A percentile compares a stretch with the other conserved stretches of the same genome.
These are phyloP conservation scores for Calonectris borealis DNA, from an alignment of 2,113 vertebrate genomes.

Conservation along the genomic window DNA sequence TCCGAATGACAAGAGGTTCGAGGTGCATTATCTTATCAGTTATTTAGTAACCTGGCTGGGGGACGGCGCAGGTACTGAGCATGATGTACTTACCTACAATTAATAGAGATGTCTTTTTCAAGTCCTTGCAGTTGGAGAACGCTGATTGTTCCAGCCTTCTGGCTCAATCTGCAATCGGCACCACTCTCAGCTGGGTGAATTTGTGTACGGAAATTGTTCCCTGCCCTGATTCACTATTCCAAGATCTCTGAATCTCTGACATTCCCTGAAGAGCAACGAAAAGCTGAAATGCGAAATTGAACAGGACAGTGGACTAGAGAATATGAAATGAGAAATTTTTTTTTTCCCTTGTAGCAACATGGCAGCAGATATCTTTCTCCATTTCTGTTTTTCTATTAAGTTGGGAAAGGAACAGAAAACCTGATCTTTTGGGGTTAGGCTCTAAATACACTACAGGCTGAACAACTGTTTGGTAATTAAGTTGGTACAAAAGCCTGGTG, in stretches of 20 bases:
- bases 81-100: background rate
- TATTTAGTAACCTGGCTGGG: background rate
- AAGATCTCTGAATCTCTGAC: background rate
- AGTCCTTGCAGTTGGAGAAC: background rate
- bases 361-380: background rate
- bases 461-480: background rate
- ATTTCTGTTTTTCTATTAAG: background rate
- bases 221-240: background rate
- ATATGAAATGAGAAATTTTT: background rate
- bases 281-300: background rate
- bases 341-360: background rate
- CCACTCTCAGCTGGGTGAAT: background rate
- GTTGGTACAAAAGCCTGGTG: background rate
- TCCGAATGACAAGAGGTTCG: background rate
- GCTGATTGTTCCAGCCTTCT: background rate
- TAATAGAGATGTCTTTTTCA: background rate
- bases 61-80: background rate
- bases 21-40: background rate
- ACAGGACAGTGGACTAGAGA: background rate
- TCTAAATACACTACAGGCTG: background rate
- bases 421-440: background rate
- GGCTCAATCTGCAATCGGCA: background rate
- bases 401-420: background rate
- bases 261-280: background rate
- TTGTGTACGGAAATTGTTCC: background rate